Base-by-base conservation (phyloP, 2,888 invertebrate genomes). In the Lepas anatifera region DNA sequence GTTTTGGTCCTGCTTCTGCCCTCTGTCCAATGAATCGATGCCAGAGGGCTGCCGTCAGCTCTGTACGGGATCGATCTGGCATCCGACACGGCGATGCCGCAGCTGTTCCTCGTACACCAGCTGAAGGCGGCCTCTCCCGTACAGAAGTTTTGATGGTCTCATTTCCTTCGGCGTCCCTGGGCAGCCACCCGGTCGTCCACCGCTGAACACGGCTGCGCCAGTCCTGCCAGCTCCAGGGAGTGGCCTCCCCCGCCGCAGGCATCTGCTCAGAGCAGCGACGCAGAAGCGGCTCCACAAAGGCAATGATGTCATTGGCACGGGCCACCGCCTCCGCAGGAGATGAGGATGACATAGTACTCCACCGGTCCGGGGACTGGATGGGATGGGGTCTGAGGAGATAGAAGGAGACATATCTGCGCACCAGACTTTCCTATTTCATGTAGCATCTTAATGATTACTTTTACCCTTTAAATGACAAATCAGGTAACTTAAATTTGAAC, bases 251-350 rank as follows among this genome's bases (percentile, higher is more conserved):
- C 32, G 58, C 48, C 25, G 48, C n/a, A n/a, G n/a, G n/a, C n/a
- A n/a, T 1, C 48, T 48, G 25, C 7, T n/a, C 18, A 4, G 48
- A n/a, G 25, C 25, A 7, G 18, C 29, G 0, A 3, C 1, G 13
- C 58, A 32, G 58, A 29, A 58, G 32, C 58, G 58, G 58, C 58
- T 58, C 58, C 58, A 58, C 29, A 22, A 58, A 58, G 16, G 58
- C n/a, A 1, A 22, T 29, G 32, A 58, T 58, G 7, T 27, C 52
- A 11, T 27, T 29, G 13, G 29, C 27, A 4, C 29, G 58, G 16
- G 58, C 32, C 18, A 22, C 6, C 18, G 32, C 27, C 41, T 41
- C 41, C 11, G 41, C 10, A 41, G 41, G 41, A 10, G 41, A 41
- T 10, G 11, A 41, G 41, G 41, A 16, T 41, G 10, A 10, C 11